Evolutionary conservation across 2,113 vertebrate genomes (phyloP).

Genomic region (Balaeniceps rex): DNA sequence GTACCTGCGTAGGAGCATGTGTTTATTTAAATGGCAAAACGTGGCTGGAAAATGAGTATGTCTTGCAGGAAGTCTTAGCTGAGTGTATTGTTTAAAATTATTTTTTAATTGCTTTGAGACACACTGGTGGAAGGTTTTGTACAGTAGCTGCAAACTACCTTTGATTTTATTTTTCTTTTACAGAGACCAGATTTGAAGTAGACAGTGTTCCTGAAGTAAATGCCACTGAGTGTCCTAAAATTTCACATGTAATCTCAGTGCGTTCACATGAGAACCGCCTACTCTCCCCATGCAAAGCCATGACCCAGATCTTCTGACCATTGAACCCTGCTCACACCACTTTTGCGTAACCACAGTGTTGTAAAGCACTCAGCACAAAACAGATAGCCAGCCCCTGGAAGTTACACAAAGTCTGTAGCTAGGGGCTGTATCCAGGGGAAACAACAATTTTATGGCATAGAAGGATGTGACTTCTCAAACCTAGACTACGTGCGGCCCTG

Average conservation of each 20-base stretch:
- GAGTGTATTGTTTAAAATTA: background rate
- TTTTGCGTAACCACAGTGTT: background rate
- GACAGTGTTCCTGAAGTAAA: background rate
- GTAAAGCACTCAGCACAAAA: background rate
- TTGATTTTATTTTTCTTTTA: background rate
- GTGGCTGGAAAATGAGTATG: background rate
- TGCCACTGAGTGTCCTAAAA: background rate
- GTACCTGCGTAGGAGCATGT: fast-evolving
- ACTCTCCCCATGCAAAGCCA: background rate
- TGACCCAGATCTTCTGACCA: background rate
- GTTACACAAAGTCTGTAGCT: background rate
- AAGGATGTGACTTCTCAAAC: background rate
- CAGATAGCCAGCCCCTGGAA: background rate
- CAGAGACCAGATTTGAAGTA: background rate
- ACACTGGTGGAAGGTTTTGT: background rate
- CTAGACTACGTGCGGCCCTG: background rate
- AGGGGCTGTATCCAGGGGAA: background rate
- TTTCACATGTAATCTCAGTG: background rate
- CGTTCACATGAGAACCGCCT: background rate
- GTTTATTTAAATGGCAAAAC: background rate
- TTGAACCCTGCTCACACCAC: background rate
- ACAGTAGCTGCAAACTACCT: background rate
- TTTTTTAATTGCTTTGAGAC: background rate
- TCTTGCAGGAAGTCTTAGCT: background rate
- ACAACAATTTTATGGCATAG: background rate